A percentile compares a stretch with the other conserved stretches of the same genome.
These are phyloP conservation scores for Pristionchus mayeri DNA, from an alignment of 2,888 invertebrate species.

Conservation along the genomic window DNA sequence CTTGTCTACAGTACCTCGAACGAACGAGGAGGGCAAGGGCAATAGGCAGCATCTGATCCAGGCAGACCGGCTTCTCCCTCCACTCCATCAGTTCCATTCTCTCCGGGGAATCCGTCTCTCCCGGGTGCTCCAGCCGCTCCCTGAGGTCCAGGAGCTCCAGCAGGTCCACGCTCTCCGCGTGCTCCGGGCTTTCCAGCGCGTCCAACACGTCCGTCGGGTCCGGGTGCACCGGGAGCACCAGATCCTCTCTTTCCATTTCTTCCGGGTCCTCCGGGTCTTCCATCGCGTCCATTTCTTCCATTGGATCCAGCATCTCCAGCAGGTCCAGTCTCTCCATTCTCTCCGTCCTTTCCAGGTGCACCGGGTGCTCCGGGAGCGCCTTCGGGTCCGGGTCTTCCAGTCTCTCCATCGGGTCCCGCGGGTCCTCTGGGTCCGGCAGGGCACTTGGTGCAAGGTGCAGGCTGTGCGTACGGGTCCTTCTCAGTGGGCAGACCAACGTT, in stretches of 20 bases:
- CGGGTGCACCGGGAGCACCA: conserved; percentile 64
- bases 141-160: conserved; percentile 61
- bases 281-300: conserved; percentile 60
- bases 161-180: conserved; percentile 61
- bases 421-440: conserved; percentile 62
- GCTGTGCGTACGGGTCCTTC: conserved; percentile 21
- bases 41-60: conserved; percentile 51
- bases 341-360: conserved; percentile 60
- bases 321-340: conserved; percentile 60
- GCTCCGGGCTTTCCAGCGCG: conserved; percentile 61
- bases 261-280: conserved; percentile 62
- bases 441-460: conserved; percentile 31
- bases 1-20: not conserved
- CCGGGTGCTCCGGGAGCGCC: conserved; percentile 64
- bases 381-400: conserved; percentile 62
- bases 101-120: conserved; percentile 63
- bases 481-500: conserved; percentile 25
- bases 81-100: conserved; percentile 59
- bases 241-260: conserved; percentile 63
- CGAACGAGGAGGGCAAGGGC: conserved; percentile 44
- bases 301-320: conserved; percentile 62
- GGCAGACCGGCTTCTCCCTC: conserved; percentile 61
- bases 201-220: conserved; percentile 62
- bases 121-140: conserved; percentile 67
- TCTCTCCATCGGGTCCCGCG: conserved; percentile 64